Evolutionary conservation across 2,888 invertebrate genomes (phyloP), one percentile per base, ranked within the genome.

Genomic region (Protodeltote pygarga): DNA sequence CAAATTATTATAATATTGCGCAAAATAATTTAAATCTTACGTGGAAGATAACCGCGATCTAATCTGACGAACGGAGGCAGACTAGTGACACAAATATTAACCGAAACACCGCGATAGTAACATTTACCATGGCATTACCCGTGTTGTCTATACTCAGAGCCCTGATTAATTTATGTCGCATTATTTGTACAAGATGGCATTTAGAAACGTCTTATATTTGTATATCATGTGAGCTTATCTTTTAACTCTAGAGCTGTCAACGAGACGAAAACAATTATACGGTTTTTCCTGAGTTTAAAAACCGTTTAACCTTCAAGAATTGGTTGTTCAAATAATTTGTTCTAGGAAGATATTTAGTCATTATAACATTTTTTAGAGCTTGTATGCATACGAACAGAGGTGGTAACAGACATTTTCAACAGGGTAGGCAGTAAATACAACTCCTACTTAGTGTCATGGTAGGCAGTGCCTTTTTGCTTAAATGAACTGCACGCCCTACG

Each of bases 161-260:
- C 73, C 84, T 86, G 84, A 88, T 89, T 89, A 89, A 91, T 91
- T 89, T 88, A 90, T 86, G 84, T 72, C 68, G 68, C 79, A 78
- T 77, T 90, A 89, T 90, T 90, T 91, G 80, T 75, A 64, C 68
- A 67, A 89, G 91, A 90, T 91, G 91, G 74, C 76, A 82, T 80
- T 82, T 78, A 85, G 80, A 75, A 81, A 82, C 80, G 74, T 80
- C 80, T 84, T 66, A 68, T 89, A 89, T 91, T 91, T 91, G 85
- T 83, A 77, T 81, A 86, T 84, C 82, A 85, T 67, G 68, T 52
- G 65, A 64, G 91, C 83, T 92, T 92, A 92, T 92, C 92, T 91
- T 87, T 90, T 92, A 91, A 92, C 89, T 89, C 91, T 89, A 80
- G 77, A 83, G 81, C 83, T 91, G 91, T 90, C 90, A 90, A 71